phyloP scores from a whole-genome alignment of 1,140 invertebrate species.

The Papilio glaucus region DNA sequence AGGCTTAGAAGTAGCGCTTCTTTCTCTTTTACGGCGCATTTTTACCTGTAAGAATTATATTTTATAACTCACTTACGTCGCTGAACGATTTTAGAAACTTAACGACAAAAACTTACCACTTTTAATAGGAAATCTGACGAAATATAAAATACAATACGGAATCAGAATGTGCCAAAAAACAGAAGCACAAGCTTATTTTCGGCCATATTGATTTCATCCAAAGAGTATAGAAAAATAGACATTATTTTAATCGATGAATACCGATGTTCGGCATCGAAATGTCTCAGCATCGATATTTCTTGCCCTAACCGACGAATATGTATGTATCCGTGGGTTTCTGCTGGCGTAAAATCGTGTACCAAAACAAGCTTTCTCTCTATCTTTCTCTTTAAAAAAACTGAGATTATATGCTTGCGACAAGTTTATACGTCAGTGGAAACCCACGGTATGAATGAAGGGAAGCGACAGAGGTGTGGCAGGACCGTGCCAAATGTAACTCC shows the following conservation, averaged over 20 bases:
- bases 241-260: not conserved
- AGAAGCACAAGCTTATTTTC: slow-evolving; percentile 35
- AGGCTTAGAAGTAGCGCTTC: slow-evolving; percentile 63
- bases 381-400: too few species aligned
- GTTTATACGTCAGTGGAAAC: too few species aligned
- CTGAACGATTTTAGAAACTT: slow-evolving; percentile 25
- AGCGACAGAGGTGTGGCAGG: too few species aligned
- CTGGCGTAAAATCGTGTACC: too few species aligned
- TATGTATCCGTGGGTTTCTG: too few species aligned
- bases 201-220: slow-evolving; percentile 25
- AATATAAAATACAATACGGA: slow-evolving; percentile 1
- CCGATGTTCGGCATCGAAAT: not conserved
- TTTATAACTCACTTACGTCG: not conserved
- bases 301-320: too few species aligned
- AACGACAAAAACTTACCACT: slow-evolving; percentile 27
- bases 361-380: too few species aligned
- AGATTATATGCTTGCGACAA: too few species aligned
- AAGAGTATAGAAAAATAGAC: not conserved
- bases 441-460: too few species aligned
- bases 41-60: slow-evolving; percentile 46
- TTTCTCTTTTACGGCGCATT: slow-evolving; percentile 79
- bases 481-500: too few species aligned
- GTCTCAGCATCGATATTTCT: not conserved
- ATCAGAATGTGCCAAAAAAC: slow-evolving; percentile 24
- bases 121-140: not conserved